Base-by-base conservation (phyloP, 2,888 invertebrate genomes). In the Slavum lentiscoides region DNA sequence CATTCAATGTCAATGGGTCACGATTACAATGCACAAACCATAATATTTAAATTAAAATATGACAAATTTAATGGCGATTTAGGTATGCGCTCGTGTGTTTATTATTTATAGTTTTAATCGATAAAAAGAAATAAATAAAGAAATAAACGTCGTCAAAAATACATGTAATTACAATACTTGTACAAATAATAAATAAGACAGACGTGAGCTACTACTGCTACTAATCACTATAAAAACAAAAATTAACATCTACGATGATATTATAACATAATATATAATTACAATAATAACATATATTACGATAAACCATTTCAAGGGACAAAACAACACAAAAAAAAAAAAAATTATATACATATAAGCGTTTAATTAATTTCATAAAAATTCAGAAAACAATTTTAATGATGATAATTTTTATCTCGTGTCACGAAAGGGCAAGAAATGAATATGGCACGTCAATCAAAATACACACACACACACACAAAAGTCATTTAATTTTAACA, bases 1-100 rank as follows among this genome's bases (percentile, higher is more conserved):
- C 7, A 59, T 76, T 76, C 75, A 76, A 76, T 76, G 67, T 68
- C 68, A 68, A 76, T 59, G 49, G 75, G 67, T 76, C 59, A 59
- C 23, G 67, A 76, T 68, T 23, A 76, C 21, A 59, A 76, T 68
- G 30, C 43, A 43, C 2, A 49, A 4, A 67, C 13, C n/a, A 59
- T 30, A 59, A 59, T 59, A 68, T 59, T 49, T 15, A 75, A 75
- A 75, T 75, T 23, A 75, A 67, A 75, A 59, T 49, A 49, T 30
- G 58, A 75, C 67, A 67, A 58, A 75, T 75, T 43, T 43, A 19
- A 66, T 23, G 17, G 58, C 11, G 1, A 39, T 13, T 74, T 37
- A 0, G 66, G 37, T 21, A 0, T 58, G 5, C 17, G 8, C 11
- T 17, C 11, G 11, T 53, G 6, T 30, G 55, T 55, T 55, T 17